phyloP scores from a whole-genome alignment of 2,888 invertebrate species.

The Perdita meconis region DNA sequence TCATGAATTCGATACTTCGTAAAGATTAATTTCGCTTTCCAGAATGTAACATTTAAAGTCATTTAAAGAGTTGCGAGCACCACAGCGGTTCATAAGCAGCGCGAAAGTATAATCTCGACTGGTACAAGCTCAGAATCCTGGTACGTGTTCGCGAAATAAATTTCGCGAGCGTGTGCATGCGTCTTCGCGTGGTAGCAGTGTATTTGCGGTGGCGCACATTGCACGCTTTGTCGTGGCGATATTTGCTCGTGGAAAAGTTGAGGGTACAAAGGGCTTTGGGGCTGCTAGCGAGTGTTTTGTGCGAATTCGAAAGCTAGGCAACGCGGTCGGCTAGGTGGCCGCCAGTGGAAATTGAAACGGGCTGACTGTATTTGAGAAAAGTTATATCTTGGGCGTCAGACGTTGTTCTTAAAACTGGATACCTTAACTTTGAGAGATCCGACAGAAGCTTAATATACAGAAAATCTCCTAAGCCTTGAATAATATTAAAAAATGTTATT shows the following conservation, averaged over 20 bases:
- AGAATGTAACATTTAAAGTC: no score
- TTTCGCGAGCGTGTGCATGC: conserved; percentile 10
- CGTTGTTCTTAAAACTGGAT: not conserved
- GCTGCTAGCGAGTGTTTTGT: conserved; percentile 29
- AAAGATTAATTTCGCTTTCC: no score
- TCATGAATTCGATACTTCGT: no score
- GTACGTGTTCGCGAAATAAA: conserved; percentile 14
- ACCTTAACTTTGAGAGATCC: no score
- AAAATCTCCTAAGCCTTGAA: no score
- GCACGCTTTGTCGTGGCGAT: conserved; percentile 43
- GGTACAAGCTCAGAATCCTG: not conserved
- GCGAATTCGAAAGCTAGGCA: conserved; percentile 48
- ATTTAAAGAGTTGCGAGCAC: not conserved
- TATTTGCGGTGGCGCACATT: conserved; percentile 23
- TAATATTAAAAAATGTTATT: no score
- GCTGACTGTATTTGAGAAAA: conserved; percentile 8
- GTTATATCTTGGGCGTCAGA: not conserved
- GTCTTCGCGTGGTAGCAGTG: conserved; percentile 30
- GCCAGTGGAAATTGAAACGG: conserved; percentile 41
- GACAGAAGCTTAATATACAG: no score
- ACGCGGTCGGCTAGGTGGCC: conserved; percentile 50
- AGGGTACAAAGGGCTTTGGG: conserved; percentile 43
- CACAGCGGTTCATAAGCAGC: not conserved
- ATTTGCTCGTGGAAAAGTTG: conserved; percentile 63
- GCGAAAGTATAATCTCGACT: not conserved